Base-by-base conservation (phyloP, 2,888 invertebrate genomes). In the Tenthredo amoena region DNA sequence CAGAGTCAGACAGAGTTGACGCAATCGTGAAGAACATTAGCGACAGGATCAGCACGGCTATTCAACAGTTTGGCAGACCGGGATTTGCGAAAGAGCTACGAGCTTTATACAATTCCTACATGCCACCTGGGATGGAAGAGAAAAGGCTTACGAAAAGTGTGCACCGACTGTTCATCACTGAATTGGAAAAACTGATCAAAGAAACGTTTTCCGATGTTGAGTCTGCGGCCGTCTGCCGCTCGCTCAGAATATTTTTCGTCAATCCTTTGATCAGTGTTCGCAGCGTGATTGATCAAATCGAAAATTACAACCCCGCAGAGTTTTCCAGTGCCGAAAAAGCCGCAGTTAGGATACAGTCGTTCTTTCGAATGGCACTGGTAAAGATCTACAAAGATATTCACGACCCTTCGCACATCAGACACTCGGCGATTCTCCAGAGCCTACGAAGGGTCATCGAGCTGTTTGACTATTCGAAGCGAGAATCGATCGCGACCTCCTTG, bases 191-290 rank as follows among this genome's bases (percentile, higher is more conserved):
- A 40, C 21, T 82, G 4, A 71, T 84, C 2, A 0, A 85, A 85
- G 15, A 50, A 74, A n/a, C 40, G 87, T 10, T 43, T 86, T 21
- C 62, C 2, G 34, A 4, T 4, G 10, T 3, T 0, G 40, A 77
- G 31, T 74, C 77, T 10, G 26, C 87, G 0, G 7, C 68, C 58
- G 47, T 5, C 10, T 86, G 12, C 40, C 87, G 31, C 85, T 87
- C 0, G 86, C 90, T 91, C 58, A 89, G 87, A 31, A 85, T 91
- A 82, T 90, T 91, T 21, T 91, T 90, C 15, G 10, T 90, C 26
- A 86, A 90, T 74, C 88, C 88, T 9, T 26, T 40, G 74, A 86
- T 87, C 15, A 77, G 77, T 18, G 50, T 43, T 71, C 18, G 71
- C 34, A 1, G 12, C 2, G 43, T 21, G 21, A 0, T 40, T 10